Base-by-base conservation (phyloP, 2,888 invertebrate species). In the Cosmia trapezina region DNA sequence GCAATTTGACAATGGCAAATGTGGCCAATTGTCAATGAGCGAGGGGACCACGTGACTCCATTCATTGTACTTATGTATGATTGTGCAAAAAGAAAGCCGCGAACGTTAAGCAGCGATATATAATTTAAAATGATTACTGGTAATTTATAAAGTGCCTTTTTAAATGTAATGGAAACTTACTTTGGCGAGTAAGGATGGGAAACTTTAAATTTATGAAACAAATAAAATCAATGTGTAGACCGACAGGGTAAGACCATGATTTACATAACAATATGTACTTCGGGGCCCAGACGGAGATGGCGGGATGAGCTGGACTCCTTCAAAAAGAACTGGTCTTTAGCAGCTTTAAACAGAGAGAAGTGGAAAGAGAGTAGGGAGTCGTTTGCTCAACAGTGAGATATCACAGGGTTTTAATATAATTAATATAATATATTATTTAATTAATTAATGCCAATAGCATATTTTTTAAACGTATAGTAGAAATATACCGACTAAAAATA, bases 61-160 rank as follows among this genome's bases (percentile, higher is more conserved):
- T 92, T 92, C 89, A 90, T 89, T 89, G 89, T 84, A 83, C 83
- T 83, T 69, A 70, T 22, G 28, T 69, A 70, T 22, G n/a, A n/a
- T n/a, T n/a, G 72, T 53, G 75, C 77, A 85, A 83, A 88, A 88
- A 89, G 87, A 85, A 85, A 87, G 80, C 79, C 70, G 80, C 62
- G 69, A 80, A 83, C 84, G 73, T 87, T 87, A 87, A 88, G 80
- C 82, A 88, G 85, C 79, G 85, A 86, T 83, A 80, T 86, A 86
- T 89, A 90, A 91, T 92, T 92, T 89, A 86, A 88, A 89, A 91
- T 91, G 87, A 92, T 91, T 91, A 84, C 86, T 67, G 86, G 87
- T 86, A 87, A 89, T 92, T 91, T 89, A 86, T 88, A 86, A 90
- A 89, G 83, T 83, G 84, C 77, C 80, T 86, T 87, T 87, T 89